Base-by-base conservation (phyloP, 2,113 vertebrate genomes). In the Cyanoliseus patagonus region DNA sequence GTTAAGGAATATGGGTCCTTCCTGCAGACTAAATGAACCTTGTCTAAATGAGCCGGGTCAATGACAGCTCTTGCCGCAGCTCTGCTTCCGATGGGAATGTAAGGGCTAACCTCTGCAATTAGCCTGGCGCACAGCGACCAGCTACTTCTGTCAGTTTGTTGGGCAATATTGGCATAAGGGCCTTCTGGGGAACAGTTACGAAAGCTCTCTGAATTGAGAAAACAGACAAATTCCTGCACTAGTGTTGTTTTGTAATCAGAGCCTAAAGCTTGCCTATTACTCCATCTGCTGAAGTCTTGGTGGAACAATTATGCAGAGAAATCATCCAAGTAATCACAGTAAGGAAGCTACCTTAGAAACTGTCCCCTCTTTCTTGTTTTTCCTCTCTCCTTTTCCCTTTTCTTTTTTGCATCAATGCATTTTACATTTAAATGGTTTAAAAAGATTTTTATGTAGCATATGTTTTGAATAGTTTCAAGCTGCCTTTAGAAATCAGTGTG, bases 241-340 rank as follows among this genome's bases (percentile, higher is more conserved):
- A 3, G n/a, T 23, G 33, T 9, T 15, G 35, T 59, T 59, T 23
- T 59, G 57, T 35, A 35, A 24, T 41, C 49, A 16, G 8, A 17
- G 30, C 41, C 63, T 52, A 46, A 73, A 63, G 33, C n/a, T 86
- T 86, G 68, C 25, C 49, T 90, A 5, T 57, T 64, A 83, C 93
- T 74, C 79, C 93, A 84, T 37, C 86, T 92, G 82, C 94, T 86
- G 90, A 79, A 59, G 55, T 30, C 94, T 72, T 61, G 7, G 74
- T 49, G 73, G 83, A 95, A 80, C 57, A 62, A 41, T 59, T 31
- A 66, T 10, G 28, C 57, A 22, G 51, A 61, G 25, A 28, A 79
- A 75, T 23, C 4, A 1, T 24, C 35, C 31, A n/a, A 66, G 31
- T 11, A 49, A 28, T 44, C 51, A 35, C 31, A 55, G 27, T 4